Base-by-base conservation (phyloP, 1,140 invertebrate genomes). In the Gonioctena quinquepunctata region DNA sequence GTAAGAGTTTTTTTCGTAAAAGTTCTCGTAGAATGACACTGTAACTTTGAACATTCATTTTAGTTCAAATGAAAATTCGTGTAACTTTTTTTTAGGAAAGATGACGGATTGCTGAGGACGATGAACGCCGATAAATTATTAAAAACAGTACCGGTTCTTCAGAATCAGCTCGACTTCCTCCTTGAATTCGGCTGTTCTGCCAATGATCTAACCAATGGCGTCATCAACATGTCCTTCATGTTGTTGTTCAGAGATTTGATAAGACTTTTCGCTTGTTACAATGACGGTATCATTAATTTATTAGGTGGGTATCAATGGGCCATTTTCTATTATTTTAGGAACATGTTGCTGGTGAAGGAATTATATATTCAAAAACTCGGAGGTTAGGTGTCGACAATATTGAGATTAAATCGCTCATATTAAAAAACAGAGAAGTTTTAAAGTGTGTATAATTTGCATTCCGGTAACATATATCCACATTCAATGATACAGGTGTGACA, bases 241-340 rank as follows among this genome's bases (percentile, higher is more conserved):
- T 87, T 99, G 68, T 88, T 99, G 50, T 99, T 99, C 85, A 90
- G 97, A 85, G 98, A 99, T 89, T 90, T 99, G 76, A 99, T 99
- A 83, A 90, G 98, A 77, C 87, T 99, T 67, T 99, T 99, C 89
- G 98, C 98, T 57, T 98, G 97, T 84, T 99, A 99, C 87, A 99
- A 99, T 85, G 98, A 99, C 86, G 98, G 96, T 74, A 97, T 99
- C 76, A 99, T 99, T 79, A 99, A 99, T 89, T 89, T 99, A 74
- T 87, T 99, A 85, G 92, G 92, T 92, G 83, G 83, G 75, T 73
- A 23, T 62, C 21, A n/a, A 21, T n/a, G n/a, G n/a, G n/a, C n/a
- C n/a, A n/a, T n/a, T 52, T 5, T n/a, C n/a, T n/a, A n/a, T n/a
- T n/a, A n/a, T n/a, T n/a, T n/a, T n/a, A n/a, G n/a, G n/a, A n/a